Percentiles rank a stretch among this genome's conserved stretches.
Conservation (phyloP, 2,888 invertebrate genomes). For the Erebia epiphron region DNA sequence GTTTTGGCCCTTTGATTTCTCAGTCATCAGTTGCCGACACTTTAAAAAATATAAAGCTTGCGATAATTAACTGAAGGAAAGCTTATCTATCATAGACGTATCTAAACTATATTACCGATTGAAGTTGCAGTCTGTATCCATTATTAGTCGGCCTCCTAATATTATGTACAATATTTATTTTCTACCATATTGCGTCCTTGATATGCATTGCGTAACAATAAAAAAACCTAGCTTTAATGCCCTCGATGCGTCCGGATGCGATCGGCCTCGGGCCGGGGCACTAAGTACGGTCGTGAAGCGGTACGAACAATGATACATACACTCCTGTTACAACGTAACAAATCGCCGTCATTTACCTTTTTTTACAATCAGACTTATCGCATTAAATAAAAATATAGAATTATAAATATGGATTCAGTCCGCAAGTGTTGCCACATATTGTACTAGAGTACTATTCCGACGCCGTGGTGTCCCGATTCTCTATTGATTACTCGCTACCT, state of each 20-base stretch:
- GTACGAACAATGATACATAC: constrained; percentile 76
- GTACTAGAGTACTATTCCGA: constrained; percentile 44
- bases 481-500: constrained; percentile 33
- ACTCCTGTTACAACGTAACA: constrained; percentile 68
- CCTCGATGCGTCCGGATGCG: constrained; percentile 67
- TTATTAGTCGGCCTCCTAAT: constrained; percentile 74
- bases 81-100: constrained; percentile 79
- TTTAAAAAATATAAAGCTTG: constrained; percentile 73
- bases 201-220: constrained; percentile 84
- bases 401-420: constrained; percentile 78
- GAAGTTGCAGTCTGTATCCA: constrained; percentile 77
- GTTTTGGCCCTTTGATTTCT: constrained; percentile 75
- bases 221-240: constrained; percentile 80
- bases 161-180: constrained; percentile 82
- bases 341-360: constrained; percentile 63
- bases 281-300: constrained; percentile 78
- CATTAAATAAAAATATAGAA: constrained; percentile 80
- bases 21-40: constrained; percentile 76
- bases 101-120: constrained; percentile 79
- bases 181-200: constrained; percentile 83
- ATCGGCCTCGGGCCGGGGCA: constrained; percentile 52
- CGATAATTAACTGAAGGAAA: constrained; percentile 75
- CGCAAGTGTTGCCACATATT: constrained; percentile 48
- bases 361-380: constrained; percentile 81
- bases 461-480: constrained; percentile 43